Evolutionary conservation across 2,888 invertebrate genomes (phyloP).

Genomic region (Cheiracanthium punctorium): DNA sequence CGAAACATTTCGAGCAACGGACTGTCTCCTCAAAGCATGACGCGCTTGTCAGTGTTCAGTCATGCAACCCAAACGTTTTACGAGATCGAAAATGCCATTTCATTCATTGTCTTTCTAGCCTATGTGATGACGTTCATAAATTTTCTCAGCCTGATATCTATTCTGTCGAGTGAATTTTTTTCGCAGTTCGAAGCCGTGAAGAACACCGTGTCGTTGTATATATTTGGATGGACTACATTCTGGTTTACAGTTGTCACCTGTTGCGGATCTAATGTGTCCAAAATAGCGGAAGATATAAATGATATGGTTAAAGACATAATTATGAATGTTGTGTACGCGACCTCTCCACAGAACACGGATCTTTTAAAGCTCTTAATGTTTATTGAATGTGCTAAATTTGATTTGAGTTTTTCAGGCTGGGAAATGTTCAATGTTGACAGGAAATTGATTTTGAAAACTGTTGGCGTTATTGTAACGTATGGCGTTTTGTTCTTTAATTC

Average conservation of each 20-base stretch:
- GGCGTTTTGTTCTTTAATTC: conserved; percentile 26
- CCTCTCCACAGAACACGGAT: not conserved
- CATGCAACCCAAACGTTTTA: not conserved
- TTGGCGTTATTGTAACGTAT: conserved; percentile 35
- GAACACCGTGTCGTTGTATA: not conserved
- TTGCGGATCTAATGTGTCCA: conserved; percentile 18
- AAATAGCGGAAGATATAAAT: not conserved
- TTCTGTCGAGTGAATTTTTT: conserved; percentile 4
- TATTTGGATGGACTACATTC: conserved; percentile 26
- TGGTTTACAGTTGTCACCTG: conserved; percentile 32
- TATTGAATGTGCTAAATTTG: conserved; percentile 4
- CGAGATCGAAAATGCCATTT: conserved; percentile 18
- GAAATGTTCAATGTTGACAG: conserved; percentile 38
- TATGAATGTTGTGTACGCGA: not conserved
- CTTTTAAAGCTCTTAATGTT: conserved; percentile 22
- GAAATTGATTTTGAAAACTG: conserved; percentile 32
- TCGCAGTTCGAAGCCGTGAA: not conserved
- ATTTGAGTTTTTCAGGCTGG: conserved; percentile 27
- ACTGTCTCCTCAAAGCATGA: not conserved
- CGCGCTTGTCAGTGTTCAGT: not conserved
- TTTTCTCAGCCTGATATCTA: conserved; percentile 22
- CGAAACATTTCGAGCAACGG: not conserved
- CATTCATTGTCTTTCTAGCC: conserved; percentile 17
- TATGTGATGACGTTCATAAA: conserved; percentile 29
- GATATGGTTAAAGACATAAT: conserved; percentile 14